phyloP scores from a whole-genome alignment of 2,888 invertebrate genomes.

The Oeneis ivallda region DNA sequence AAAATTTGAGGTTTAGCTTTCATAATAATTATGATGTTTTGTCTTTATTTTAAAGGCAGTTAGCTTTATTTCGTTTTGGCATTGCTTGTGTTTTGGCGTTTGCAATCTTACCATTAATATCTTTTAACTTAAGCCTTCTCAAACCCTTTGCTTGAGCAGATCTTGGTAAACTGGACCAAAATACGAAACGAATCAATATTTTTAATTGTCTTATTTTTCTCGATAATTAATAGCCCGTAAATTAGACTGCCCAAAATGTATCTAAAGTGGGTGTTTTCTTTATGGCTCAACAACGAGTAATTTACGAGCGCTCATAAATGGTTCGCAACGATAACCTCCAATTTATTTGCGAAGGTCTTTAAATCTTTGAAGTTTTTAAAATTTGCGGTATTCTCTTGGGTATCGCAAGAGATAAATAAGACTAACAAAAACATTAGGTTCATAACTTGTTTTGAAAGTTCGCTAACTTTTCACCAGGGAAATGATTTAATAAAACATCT shows the following conservation, averaged over 20 bases:
- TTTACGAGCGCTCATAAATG: constrained; percentile 32
- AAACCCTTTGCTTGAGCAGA: constrained; percentile 1
- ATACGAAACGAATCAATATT: not conserved
- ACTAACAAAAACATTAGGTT: no score
- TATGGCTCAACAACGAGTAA: constrained; percentile 27
- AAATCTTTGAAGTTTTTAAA: constrained; percentile 45
- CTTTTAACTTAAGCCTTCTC: not conserved
- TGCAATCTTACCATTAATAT: not conserved
- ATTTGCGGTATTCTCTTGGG: constrained; percentile 44
- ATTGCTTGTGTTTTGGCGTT: not conserved
- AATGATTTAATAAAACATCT: no score
- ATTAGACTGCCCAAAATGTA: constrained; percentile 16
- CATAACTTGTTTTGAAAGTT: no score
- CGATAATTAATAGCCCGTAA: constrained; percentile 15
- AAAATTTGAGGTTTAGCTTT: not conserved
- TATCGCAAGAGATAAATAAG: not conserved
- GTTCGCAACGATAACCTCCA: constrained; percentile 32
- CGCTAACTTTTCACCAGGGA: no score
- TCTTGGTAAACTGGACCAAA: not conserved
- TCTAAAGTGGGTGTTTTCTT: constrained; percentile 29
- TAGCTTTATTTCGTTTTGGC: not conserved
- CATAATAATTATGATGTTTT: not conserved
- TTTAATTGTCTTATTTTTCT: not conserved
- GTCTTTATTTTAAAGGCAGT: not conserved
- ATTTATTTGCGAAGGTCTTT: constrained; percentile 40